Evolutionary conservation across 2,113 vertebrate genomes (phyloP), one percentile per base, ranked within the genome.

Genomic region (Pterophyllum scalare): DNA sequence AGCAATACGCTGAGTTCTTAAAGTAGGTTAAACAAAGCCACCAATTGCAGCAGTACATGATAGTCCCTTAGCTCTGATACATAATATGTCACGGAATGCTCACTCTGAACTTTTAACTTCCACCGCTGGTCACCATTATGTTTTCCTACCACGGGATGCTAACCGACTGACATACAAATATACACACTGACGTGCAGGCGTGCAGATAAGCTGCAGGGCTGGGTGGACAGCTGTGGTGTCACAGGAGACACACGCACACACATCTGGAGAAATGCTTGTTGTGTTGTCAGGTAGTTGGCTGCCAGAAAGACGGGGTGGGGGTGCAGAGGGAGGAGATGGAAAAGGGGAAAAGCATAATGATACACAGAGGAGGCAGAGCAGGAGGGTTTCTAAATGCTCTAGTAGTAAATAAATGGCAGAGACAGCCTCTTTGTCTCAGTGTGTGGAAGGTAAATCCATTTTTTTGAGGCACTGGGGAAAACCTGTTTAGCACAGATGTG

Each of bases 201-300:
- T 75, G 76, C 38, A 59, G 84, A 92, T 35, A 78, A 79, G 81
- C 80, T 87, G 78, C 80, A 83, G 93, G 88, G 88, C 86, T 81
- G 60, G 91, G 78, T 46, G 85, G 90, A 93, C 94, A 94, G 91
- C 93, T 95, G 94, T 60, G 75, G 86, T 77, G 84, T 90, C 88
- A 89, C 84, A 89, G 89, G 90, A 75, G 77, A 87, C 60, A 84
- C 87, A 76, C 77, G 59, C 80, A 82, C 82, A 80, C n/a, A 83
- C 84, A 94, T 94, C 93, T 95, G 94, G 94, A 94, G 83, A 92
- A 94, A 80, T 57, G 78, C 91, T 94, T 90, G 79, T 88, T 87
- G 81, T 89, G 85, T 82, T 86, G 89, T 88, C 81, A 87, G 82
- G 84, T 81, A 80, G 72, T 54, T 28, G 52, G 77, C 82, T 91